Evolutionary conservation across 1,140 invertebrate species (phyloP), one percentile per base, ranked within the genome.

Genomic region (Drosophila arawakana): DNA sequence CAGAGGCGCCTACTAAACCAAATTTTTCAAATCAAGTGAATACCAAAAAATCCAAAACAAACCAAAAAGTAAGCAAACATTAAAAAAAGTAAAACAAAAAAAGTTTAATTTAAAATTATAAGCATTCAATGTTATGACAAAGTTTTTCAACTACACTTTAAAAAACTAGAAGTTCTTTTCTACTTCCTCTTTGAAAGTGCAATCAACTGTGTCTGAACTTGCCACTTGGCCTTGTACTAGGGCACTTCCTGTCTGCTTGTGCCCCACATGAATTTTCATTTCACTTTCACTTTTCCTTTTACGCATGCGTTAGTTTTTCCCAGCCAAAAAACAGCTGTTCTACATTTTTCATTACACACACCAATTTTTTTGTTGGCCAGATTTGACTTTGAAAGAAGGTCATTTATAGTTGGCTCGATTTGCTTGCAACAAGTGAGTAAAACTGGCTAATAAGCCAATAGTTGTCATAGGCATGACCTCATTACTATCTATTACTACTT

Each of bases 321-420:
- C 10, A 44, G 6, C 49, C 7, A 13, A 13, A 34, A 55, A 83
- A 81, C 84, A 88, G 84, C 84, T 88, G 83, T 78, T 47, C 60
- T 37, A n/a, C 46, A 46, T 41, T 69, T 52, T 61, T 21, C 59
- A 30, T 71, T 65, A 8, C 44, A 41, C 44, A 59, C 61, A 47
- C 43, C 18, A 21, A 65, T 69, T 62, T 41, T 30, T 44, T 41
- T 41, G 47, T 61, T 55, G 54, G 69, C 46, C 44, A 67, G 21
- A 80, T 89, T 88, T 88, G 84, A 88, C 84, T 84, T 88, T 88
- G 80, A 73, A 52, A 58, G 71, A 88, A 88, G 84, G 84, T 88
- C 84, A 84, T 84, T 74, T 50, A 18, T 18, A 8, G 3, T 35
- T 44, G 54, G 62, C 43, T 47, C 46, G 55, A 54, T 10, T 30